phyloP scores from a whole-genome alignment of 2,113 vertebrate genomes.

The Hippotragus niger region DNA sequence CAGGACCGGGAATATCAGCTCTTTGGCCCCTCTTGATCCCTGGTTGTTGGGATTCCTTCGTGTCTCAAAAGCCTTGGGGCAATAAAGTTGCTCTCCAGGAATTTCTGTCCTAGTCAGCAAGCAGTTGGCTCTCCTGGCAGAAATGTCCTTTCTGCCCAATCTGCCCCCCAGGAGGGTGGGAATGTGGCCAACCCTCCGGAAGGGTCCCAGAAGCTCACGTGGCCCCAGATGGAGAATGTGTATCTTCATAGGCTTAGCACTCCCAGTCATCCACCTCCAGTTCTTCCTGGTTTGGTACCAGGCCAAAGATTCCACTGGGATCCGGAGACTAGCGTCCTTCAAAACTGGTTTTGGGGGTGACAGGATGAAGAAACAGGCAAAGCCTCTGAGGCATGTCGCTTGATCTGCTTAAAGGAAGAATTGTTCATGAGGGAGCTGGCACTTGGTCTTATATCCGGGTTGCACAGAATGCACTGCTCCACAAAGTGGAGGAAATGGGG shows the following conservation, averaged over 20 bases:
- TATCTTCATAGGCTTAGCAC: conserved; percentile 81
- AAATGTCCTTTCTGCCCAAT: not conserved
- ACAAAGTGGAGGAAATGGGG: conserved; percentile 93
- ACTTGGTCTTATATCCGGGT: conserved; percentile 90
- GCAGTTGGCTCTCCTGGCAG: not conserved
- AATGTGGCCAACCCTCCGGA: not conserved
- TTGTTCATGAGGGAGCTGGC: conserved; percentile 89
- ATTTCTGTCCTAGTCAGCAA: conserved; percentile 3
- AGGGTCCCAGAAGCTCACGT: not conserved
- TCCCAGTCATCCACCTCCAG: conserved; percentile 97
- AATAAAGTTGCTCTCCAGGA: conserved; percentile 13
- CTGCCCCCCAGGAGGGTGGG: not conserved
- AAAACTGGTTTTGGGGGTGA: conserved; percentile 88
- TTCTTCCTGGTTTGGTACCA: conserved; percentile 91
- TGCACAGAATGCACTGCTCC: conserved; percentile 94
- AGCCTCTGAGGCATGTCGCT: conserved; percentile 90
- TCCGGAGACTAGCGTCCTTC: conserved; percentile 83
- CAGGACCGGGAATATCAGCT: not conserved
- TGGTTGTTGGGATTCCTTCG: not conserved
- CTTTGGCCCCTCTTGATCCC: not conserved
- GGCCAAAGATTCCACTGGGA: conserved; percentile 87
- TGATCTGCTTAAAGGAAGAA: conserved; percentile 99
- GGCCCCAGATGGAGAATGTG: not conserved
- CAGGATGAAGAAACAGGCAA: conserved; percentile 90
- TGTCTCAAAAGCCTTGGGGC: not conserved